Evolutionary conservation across 2,797 vertebrate genomes (phyloP).

Genomic region (Pangasius krempfi): DNA sequence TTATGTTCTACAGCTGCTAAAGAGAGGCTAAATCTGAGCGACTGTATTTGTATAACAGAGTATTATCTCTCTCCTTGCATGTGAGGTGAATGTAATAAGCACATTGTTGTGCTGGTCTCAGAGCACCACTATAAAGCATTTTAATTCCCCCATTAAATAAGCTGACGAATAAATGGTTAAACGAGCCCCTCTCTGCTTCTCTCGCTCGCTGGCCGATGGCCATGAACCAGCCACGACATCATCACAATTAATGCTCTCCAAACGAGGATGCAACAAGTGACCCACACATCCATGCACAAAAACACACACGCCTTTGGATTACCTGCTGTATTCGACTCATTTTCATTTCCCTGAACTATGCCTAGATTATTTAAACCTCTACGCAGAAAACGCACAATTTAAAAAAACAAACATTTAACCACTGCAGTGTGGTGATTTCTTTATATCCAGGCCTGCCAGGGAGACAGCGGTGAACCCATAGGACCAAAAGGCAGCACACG

Average conservation of each 20-base stretch:
- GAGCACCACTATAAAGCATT: constrained; percentile 66
- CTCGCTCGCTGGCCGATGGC: constrained; percentile 17
- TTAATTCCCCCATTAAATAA: constrained; percentile 71
- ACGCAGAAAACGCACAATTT: neutral
- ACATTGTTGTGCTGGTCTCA: constrained; percentile 55
- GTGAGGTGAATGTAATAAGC: constrained; percentile 34
- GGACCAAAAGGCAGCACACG: neutral
- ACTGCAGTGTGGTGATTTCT: neutral
- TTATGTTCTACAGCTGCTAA: neutral
- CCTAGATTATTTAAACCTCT: neutral
- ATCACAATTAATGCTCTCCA: constrained; percentile 73
- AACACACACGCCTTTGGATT: neutral
- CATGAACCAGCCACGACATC: constrained; percentile 38
- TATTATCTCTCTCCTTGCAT: neutral
- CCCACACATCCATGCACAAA: neutral
- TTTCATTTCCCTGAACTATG: neutral
- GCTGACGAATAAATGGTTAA: constrained; percentile 73
- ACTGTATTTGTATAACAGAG: neutral
- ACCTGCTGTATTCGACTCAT: neutral
- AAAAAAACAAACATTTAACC: neutral
- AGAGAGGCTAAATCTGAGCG: neutral
- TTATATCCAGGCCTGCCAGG: neutral
- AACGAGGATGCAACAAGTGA: constrained; percentile 30
- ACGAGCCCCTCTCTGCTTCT: constrained; percentile 63
- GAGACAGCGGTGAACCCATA: neutral